Percentiles rank a stretch among this genome's conserved stretches.
These are phyloP conservation scores for Rhorus exstirpatorius DNA, from an alignment of 2,888 invertebrate species.

Conservation along the genomic window DNA sequence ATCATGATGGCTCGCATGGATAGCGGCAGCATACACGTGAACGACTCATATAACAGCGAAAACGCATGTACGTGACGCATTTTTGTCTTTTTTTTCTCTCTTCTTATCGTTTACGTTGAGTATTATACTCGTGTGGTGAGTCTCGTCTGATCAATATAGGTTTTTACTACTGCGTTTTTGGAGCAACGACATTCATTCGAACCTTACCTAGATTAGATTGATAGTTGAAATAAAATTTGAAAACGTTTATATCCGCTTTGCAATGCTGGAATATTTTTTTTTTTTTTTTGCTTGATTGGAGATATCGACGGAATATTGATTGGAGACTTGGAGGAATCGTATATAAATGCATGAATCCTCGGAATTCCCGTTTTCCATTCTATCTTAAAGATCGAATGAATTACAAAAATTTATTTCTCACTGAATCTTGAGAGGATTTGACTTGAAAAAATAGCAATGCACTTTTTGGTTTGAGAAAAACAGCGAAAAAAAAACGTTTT, in stretches of 20 bases:
- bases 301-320: too few species aligned
- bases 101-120: conserved; percentile 27
- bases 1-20: conserved; percentile 75
- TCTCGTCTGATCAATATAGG: conserved; percentile 3
- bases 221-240: background rate
- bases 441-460: background rate
- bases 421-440: background rate
- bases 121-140: background rate
- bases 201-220: background rate
- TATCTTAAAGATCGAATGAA: too few species aligned
- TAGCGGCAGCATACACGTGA: conserved; percentile 67
- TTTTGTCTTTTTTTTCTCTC: conserved; percentile 25
- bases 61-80: conserved; percentile 68
- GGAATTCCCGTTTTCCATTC: too few species aligned
- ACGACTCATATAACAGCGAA: conserved; percentile 56
- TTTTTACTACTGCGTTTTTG: conserved; percentile 6
- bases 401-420: background rate
- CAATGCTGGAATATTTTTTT: too few species aligned
- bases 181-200: background rate
- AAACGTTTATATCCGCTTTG: too few species aligned
- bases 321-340: too few species aligned
- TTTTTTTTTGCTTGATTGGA: too few species aligned
- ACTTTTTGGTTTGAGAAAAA: background rate
- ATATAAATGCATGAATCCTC: too few species aligned
- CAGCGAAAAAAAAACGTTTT: conserved; percentile 5